These are phyloP conservation scores for Thripadectes ignobilis DNA, from an alignment of 2,797 vertebrate species.

Conservation along the genomic window DNA sequence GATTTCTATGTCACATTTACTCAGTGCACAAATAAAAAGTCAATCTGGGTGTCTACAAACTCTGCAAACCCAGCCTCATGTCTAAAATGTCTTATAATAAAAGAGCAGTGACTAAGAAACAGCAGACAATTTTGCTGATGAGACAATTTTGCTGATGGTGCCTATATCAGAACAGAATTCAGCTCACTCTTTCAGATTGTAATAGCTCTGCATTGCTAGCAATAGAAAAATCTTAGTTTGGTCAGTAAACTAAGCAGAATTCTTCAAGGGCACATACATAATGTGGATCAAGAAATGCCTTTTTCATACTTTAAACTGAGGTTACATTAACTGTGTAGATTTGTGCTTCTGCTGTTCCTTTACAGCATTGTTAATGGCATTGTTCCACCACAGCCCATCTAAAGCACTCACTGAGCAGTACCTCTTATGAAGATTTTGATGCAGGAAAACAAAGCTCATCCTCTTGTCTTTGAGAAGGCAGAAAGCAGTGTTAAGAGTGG, in stretches of 20 bases:
- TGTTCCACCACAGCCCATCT: neutral
- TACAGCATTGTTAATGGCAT: neutral
- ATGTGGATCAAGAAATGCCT: neutral
- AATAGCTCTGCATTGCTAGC: conserved; percentile 47
- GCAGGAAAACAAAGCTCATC: neutral
- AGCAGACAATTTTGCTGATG: conserved; percentile 27
- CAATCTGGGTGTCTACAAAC: neutral
- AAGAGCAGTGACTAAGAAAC: conserved; percentile 14
- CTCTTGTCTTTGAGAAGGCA: neutral
- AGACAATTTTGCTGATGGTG: neutral
- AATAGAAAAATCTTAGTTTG: conserved; percentile 40
- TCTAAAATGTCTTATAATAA: neutral
- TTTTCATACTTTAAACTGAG: neutral
- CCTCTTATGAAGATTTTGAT: neutral
- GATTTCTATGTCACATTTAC: neutral
- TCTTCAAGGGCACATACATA: conserved; percentile 21
- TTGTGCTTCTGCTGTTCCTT: neutral
- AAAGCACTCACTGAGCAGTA: neutral
- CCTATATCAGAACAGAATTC: neutral
- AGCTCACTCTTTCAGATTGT: neutral
- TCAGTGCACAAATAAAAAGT: neutral
- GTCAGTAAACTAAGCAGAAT: conserved; percentile 27
- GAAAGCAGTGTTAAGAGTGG: neutral
- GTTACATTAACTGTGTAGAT: neutral
- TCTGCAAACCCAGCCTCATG: neutral